Percentiles rank a stretch among this genome's conserved stretches.
Conservation (phyloP, 2,797 vertebrate species). For the Valencia hispanica region DNA sequence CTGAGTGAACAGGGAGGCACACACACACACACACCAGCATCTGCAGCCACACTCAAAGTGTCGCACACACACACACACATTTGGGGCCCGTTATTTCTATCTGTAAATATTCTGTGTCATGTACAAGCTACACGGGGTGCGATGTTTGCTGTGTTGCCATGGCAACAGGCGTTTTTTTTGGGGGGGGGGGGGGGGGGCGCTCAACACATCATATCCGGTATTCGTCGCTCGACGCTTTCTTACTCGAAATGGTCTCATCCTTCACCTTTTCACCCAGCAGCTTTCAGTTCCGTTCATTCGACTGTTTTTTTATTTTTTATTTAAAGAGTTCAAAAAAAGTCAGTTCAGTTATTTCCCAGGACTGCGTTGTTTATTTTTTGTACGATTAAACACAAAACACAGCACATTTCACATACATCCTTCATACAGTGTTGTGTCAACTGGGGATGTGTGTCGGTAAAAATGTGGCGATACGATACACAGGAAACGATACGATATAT, state of each 20-base stretch:
- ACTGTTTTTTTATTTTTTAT: constrained; percentile 36
- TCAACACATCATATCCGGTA: constrained; percentile 77
- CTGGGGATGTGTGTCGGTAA: no score
- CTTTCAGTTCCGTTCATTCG: constrained; percentile 23
- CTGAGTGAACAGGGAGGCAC: constrained; percentile 31
- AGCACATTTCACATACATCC: background rate
- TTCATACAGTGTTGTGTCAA: background rate
- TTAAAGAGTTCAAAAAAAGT: constrained; percentile 5
- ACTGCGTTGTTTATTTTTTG: background rate
- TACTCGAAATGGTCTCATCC: constrained; percentile 46
- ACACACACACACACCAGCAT: constrained; percentile 16
- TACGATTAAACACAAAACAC: background rate
- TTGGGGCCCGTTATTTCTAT: constrained; percentile 44
- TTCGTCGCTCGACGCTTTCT: constrained; percentile 68
- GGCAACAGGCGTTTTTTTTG: constrained; percentile 78
- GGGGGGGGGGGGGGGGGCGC: no score
- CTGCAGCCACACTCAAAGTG: constrained; percentile 26
- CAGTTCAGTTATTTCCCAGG: constrained; percentile 11
- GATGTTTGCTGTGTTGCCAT: constrained; percentile 82
- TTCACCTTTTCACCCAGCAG: constrained; percentile 38
- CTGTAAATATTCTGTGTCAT: constrained; percentile 66
- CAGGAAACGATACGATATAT: no score
- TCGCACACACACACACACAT: constrained; percentile 9
- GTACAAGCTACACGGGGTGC: constrained; percentile 51
- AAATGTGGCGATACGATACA: no score